Conservation (phyloP, 2,113 vertebrate genomes). For the Corvus cornix region DNA sequence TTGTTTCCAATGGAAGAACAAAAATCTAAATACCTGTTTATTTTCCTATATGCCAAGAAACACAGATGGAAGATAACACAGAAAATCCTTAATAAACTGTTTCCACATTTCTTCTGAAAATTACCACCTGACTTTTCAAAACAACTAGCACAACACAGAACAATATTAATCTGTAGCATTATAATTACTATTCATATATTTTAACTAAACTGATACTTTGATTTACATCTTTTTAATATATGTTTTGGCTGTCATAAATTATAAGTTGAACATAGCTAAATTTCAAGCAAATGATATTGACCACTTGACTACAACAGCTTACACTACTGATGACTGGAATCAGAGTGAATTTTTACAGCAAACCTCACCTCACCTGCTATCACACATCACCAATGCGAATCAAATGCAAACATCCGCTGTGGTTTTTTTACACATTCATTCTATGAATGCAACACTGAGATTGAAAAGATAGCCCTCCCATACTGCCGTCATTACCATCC, state of each 20-base stretch:
- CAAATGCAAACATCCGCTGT: background rate
- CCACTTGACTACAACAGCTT: background rate
- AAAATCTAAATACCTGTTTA: background rate
- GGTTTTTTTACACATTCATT: background rate
- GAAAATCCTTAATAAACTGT: background rate
- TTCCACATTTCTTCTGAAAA: background rate
- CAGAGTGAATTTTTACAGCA: background rate
- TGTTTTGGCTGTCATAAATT: background rate
- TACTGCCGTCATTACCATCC: background rate
- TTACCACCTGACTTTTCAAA: background rate
- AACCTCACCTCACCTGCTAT: background rate
- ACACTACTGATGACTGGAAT: background rate
- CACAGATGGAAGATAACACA: background rate
- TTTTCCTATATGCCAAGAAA: background rate
- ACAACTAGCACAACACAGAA: background rate
- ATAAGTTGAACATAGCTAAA: background rate
- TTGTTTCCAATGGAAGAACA: background rate
- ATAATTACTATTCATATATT: background rate
- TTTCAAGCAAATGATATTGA: background rate
- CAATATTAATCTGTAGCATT: background rate
- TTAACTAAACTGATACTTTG: background rate
- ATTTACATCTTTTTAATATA: background rate
- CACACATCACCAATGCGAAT: background rate
- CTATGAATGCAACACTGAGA: background rate
- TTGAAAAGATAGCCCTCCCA: background rate